A percentile compares a stretch with the other conserved stretches of the same genome.
Evolutionary conservation across 2,888 invertebrate species (phyloP).

Genomic region (Thereva unica): DNA sequence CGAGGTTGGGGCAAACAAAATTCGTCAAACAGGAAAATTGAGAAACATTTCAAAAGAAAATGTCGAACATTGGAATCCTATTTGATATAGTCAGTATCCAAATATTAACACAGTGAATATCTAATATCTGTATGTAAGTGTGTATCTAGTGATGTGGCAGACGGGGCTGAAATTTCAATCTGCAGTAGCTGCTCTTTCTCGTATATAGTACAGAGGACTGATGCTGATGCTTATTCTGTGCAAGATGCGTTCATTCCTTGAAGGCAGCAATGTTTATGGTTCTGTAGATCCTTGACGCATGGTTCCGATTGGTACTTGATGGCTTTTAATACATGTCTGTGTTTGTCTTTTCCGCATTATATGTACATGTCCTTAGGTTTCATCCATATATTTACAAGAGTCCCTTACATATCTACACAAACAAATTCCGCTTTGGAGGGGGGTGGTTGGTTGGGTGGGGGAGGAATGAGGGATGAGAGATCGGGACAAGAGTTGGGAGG

Average conservation of each 20-base stretch:
- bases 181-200: not conserved
- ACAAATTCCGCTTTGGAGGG: not conserved
- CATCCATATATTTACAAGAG: slow-evolving; percentile 21
- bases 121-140: too few relatives aligned
- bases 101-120: too few relatives aligned
- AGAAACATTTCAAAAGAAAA: too few relatives aligned
- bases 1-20: too few relatives aligned
- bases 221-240: not conserved
- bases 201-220: not conserved
- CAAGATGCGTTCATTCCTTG: slow-evolving; percentile 10
- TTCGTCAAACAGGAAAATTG: too few relatives aligned
- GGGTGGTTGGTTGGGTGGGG: too few relatives aligned
- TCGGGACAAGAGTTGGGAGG: too few relatives aligned
- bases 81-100: too few relatives aligned
- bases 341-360: slow-evolving; percentile 27
- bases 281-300: slow-evolving; percentile 1
- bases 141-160: not conserved
- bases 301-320: slow-evolving; percentile 22
- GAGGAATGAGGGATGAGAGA: too few relatives aligned
- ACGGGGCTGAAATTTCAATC: slow-evolving; percentile 1
- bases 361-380: slow-evolving; percentile 17
- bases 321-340: slow-evolving; percentile 10
- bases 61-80: too few relatives aligned
- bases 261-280: slow-evolving; percentile 24
- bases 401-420: slow-evolving; percentile 22